Evolutionary conservation across 2,113 vertebrate genomes (phyloP), one percentile per base, ranked within the genome.

Genomic region (Labrus mixtus): DNA sequence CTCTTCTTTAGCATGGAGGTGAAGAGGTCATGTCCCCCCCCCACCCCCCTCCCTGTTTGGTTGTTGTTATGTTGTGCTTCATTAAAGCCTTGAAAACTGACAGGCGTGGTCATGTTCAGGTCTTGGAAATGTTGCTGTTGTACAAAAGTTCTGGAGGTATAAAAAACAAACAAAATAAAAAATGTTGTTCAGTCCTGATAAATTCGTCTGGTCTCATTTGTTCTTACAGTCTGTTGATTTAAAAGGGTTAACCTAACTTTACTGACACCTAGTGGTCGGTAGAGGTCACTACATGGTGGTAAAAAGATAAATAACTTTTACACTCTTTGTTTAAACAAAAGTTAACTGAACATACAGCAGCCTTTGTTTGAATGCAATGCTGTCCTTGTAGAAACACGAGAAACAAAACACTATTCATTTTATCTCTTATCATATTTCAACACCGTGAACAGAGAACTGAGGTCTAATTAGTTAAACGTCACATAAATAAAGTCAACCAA

Each of bases 141-240:
- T 85, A 78, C 78, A 84, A 69, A 86, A 20, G 59, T 73, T 82
- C 67, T 82, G 65, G 23, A 75, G 58, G n/a, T n/a, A 33, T 33
- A 33, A 75, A 74, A 54, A 62, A 73, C 58, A 50, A 45, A 88
- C 4, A 6, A 33, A 33, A 33, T 33, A 90, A 88, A 88, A 90
- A 88, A 79, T 83, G 70, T 81, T 84, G 79, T 85, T 85, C 68
- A 79, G 71, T 87, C 76, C 68, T 74, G 37, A 73, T 45, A 8
- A 9, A 8, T 15, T 15, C 37, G 36, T 51, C 6, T 8, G 2
- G 13, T 15, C 22, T 22, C 45, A 43, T 58, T 51, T 25, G 3
- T 37, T 59, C 5, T 4, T 33, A 6, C 39, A 41, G 29, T 33
- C 39, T 10, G 39, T 9, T 41, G 39, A 41, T 41, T 9, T 41